phyloP scores from a whole-genome alignment of 2,113 vertebrate genomes.

The Blennius ocellaris region DNA sequence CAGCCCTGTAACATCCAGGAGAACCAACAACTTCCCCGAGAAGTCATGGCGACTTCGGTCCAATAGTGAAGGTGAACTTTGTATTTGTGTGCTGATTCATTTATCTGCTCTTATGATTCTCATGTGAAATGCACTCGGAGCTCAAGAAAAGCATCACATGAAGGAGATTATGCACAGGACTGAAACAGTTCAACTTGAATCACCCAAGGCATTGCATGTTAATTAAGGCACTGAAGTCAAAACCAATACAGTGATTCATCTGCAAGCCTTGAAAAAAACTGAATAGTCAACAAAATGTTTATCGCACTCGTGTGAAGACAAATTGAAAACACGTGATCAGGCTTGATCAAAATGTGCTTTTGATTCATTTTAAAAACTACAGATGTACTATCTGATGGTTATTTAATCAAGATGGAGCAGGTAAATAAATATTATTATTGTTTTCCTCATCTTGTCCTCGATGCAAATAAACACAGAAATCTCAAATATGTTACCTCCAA shows the following conservation, averaged over 20 bases:
- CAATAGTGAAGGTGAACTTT: neutral
- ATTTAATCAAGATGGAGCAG: neutral
- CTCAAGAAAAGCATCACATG: constrained; percentile 10
- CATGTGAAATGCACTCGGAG: neutral
- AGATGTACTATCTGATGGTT: constrained; percentile 1
- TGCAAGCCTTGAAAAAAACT: constrained; percentile 34
- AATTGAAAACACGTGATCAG: constrained; percentile 54
- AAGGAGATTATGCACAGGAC: neutral
- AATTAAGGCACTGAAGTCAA: constrained; percentile 2
- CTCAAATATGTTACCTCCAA: neutral
- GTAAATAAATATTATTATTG: neutral
- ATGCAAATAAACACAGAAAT: neutral
- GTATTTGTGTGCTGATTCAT: neutral
- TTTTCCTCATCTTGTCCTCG: neutral
- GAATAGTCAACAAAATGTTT: constrained; percentile 32
- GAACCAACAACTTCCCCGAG: constrained; percentile 19
- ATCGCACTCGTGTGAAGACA: constrained; percentile 22
- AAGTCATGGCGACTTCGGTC: constrained; percentile 9
- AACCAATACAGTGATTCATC: constrained; percentile 30
- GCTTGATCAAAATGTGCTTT: constrained; percentile 6
- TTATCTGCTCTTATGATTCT: constrained; percentile 20
- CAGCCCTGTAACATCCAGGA: constrained; percentile 53
- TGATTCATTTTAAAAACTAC: constrained; percentile 19
- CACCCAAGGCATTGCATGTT: constrained; percentile 4
- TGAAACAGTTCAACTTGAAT: constrained; percentile 3